Percentiles rank a stretch among this genome's conserved stretches.
phyloP scores from a whole-genome alignment of 2,797 vertebrate species.

The Anomalospiza imberbis region DNA sequence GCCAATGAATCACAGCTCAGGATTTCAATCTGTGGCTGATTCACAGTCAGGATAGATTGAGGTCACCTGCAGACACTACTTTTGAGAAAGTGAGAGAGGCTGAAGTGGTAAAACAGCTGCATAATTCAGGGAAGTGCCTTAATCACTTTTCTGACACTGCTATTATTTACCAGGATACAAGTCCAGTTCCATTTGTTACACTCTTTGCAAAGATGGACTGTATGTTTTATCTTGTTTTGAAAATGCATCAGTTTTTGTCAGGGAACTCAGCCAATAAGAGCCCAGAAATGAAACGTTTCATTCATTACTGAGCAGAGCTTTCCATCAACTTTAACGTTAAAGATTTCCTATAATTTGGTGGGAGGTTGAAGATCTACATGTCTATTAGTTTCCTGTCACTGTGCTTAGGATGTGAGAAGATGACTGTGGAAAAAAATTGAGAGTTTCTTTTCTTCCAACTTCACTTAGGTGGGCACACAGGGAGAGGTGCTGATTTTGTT shows the following conservation, averaged over 20 bases:
- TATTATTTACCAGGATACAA: slow-evolving; percentile 39
- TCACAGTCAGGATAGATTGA: slow-evolving; percentile 46
- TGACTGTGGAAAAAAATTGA: background rate
- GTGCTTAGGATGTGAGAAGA: background rate
- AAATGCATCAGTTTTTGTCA: slow-evolving; percentile 63
- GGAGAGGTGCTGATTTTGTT: background rate
- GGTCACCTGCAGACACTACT: slow-evolving; percentile 49
- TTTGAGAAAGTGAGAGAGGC: slow-evolving; percentile 16
- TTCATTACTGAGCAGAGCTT: slow-evolving; percentile 41
- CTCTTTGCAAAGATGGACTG: slow-evolving; percentile 41
- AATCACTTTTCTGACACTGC: slow-evolving; percentile 56
- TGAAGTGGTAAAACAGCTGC: slow-evolving; percentile 15
- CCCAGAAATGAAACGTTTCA: slow-evolving; percentile 38
- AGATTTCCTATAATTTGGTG: slow-evolving; percentile 62
- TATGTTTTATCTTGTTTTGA: slow-evolving; percentile 56
- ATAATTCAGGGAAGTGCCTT: slow-evolving; percentile 47
- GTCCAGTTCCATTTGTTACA: slow-evolving; percentile 43
- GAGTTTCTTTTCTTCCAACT: background rate
- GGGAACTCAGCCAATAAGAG: slow-evolving; percentile 49
- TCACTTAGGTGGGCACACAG: background rate
- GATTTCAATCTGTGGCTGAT: slow-evolving; percentile 54
- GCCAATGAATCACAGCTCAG: slow-evolving; percentile 44
- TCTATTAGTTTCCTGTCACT: slow-evolving; percentile 49
- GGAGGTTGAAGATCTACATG: slow-evolving; percentile 35
- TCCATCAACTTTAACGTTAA: slow-evolving; percentile 54